These are phyloP conservation scores for Phalera bucephala DNA, from an alignment of 2,888 invertebrate species.

Conservation along the genomic window DNA sequence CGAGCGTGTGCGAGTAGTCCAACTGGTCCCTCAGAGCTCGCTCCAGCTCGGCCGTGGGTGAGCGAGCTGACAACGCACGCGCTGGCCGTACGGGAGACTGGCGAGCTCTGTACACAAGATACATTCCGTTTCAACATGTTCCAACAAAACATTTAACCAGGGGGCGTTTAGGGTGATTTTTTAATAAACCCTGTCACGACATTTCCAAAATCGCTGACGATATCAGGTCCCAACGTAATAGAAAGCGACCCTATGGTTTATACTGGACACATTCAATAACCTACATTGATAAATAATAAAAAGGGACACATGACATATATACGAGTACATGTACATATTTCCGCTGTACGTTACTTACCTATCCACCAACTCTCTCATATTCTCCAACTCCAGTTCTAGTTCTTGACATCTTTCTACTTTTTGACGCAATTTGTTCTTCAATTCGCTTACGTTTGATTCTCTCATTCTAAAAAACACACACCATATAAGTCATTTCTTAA, in stretches of 20 bases:
- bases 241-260: too few species aligned
- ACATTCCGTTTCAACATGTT: too few species aligned
- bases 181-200: too few species aligned
- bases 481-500: too few species aligned
- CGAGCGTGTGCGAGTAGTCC: constrained; percentile 67
- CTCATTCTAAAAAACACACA: constrained; percentile 57
- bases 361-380: constrained; percentile 69
- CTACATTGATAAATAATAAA: too few species aligned
- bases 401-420: constrained; percentile 70
- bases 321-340: too few species aligned
- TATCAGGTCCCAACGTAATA: too few species aligned
- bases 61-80: constrained; percentile 46
- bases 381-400: constrained; percentile 71
- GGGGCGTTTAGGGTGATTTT: too few species aligned
- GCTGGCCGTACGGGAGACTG: constrained; percentile 3
- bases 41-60: constrained; percentile 74
- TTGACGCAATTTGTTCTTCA: constrained; percentile 67
- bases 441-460: constrained; percentile 66
- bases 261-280: too few species aligned
- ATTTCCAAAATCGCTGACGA: too few species aligned
- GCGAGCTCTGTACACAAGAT: constrained; percentile 5
- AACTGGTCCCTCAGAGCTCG: constrained; percentile 67
- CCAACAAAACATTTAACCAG: too few species aligned
- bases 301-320: too few species aligned
- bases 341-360: constrained; percentile 51